A percentile compares a stretch with the other conserved stretches of the same genome.
phyloP scores from a whole-genome alignment of 2,797 vertebrate genomes.

The Pelobates cultripes region DNA sequence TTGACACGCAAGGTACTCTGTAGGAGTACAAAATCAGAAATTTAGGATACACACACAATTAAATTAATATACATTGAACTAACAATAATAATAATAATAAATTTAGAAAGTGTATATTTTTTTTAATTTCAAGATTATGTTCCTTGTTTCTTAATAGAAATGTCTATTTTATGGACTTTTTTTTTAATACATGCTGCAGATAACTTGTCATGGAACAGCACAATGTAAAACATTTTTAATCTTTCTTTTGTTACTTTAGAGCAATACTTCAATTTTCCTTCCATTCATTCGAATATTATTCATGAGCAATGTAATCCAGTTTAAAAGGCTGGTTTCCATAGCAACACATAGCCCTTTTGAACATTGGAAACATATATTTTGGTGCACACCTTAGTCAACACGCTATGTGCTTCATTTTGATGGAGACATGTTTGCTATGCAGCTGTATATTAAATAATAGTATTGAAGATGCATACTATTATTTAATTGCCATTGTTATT shows the following conservation, averaged over 20 bases:
- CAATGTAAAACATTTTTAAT: not conserved
- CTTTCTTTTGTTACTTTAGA: conserved; percentile 14
- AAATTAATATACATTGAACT: too few relatives aligned
- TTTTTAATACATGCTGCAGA: too few relatives aligned
- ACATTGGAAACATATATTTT: conserved; percentile 10
- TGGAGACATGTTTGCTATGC: not conserved
- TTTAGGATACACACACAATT: too few relatives aligned
- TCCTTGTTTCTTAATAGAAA: too few relatives aligned
- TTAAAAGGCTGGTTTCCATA: conserved; percentile 33
- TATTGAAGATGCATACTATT: not conserved
- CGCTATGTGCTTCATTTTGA: not conserved
- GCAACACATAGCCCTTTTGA: conserved; percentile 25
- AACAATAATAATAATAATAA: too few relatives aligned
- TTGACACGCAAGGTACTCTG: too few relatives aligned
- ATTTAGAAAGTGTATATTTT: conserved; percentile 16
- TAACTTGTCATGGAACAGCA: not conserved
- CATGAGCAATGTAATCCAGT: conserved; percentile 8
- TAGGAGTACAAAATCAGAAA: too few relatives aligned
- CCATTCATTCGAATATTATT: conserved; percentile 23
- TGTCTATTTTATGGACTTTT: too few relatives aligned
- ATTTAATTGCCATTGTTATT: not conserved
- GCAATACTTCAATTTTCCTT: conserved; percentile 4
- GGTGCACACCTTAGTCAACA: conserved; percentile 1
- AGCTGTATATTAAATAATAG: not conserved
- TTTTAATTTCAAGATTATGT: too few relatives aligned